Percentiles rank a stretch among this genome's conserved stretches.
Evolutionary conservation across 2,113 vertebrate species (phyloP).

Genomic region (Passer domesticus): DNA sequence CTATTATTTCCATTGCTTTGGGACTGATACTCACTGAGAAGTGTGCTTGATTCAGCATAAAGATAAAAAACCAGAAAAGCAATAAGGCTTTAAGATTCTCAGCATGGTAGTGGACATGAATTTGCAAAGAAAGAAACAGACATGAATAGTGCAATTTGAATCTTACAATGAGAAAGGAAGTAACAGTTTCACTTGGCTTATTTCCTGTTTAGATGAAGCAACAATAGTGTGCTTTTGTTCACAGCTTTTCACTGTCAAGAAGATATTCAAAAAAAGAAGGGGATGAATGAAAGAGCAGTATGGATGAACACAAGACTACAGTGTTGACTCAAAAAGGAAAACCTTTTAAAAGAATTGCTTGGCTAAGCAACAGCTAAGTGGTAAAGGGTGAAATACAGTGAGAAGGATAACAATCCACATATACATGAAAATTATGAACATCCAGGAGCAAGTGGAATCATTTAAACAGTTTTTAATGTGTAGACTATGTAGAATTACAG

Average conservation of each 20-base stretch:
- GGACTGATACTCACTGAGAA: not conserved
- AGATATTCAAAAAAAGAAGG: not conserved
- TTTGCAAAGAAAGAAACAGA: not conserved
- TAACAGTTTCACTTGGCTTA: not conserved
- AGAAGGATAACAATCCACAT: not conserved
- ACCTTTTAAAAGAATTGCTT: not conserved
- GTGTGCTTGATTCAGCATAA: not conserved
- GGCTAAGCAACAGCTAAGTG: not conserved
- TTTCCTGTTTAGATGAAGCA: not conserved
- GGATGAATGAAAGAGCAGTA: not conserved
- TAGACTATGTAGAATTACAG: conserved; percentile 26
- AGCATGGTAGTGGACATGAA: not conserved
- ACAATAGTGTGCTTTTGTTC: not conserved
- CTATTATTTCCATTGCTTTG: not conserved
- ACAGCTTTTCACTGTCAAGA: not conserved
- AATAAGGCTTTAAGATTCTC: not conserved
- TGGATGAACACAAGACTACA: not conserved
- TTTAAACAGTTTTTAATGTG: conserved; percentile 20
- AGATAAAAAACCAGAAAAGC: not conserved
- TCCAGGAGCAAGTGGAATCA: not conserved
- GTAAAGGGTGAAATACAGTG: not conserved
- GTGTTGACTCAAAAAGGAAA: not conserved
- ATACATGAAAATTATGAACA: not conserved
- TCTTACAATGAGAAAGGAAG: not conserved
- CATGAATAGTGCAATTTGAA: not conserved